Conservation (phyloP, 2,888 invertebrate genomes). For the Anodontia alba region DNA sequence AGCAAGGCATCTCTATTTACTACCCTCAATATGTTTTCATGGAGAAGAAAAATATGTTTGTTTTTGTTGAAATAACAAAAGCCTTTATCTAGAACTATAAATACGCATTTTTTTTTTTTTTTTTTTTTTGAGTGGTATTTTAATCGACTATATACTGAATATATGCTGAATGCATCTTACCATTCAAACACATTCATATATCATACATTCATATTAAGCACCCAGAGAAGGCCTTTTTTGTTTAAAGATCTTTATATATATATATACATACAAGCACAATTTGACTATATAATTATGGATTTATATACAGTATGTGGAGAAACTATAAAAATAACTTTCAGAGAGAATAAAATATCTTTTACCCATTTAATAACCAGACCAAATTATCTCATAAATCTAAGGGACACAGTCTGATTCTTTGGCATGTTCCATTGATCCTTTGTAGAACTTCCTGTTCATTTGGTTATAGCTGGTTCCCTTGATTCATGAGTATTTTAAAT, state of each 20-base stretch:
- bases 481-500: background rate
- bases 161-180: too few species aligned
- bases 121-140: too few species aligned
- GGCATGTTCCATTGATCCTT: background rate
- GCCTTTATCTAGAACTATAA: too few species aligned
- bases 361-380: slow-evolving; percentile 3
- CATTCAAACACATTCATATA: background rate
- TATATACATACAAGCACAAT: slow-evolving; percentile 18
- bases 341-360: background rate
- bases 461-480: background rate
- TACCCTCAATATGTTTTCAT: too few species aligned
- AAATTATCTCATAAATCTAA: background rate
- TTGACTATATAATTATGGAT: slow-evolving; percentile 17
- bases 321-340: slow-evolving; percentile 13
- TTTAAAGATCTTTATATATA: slow-evolving; percentile 6
- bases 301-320: slow-evolving; percentile 16
- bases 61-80: too few species aligned
- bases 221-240: slow-evolving; percentile 6
- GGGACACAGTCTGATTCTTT: slow-evolving; percentile 6
- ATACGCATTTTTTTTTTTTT: too few species aligned
- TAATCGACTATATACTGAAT: too few species aligned
- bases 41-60: too few species aligned
- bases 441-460: background rate
- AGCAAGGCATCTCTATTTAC: too few species aligned
- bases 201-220: background rate